Evolutionary conservation across 2,888 invertebrate genomes (phyloP), one percentile per base, ranked within the genome.

Genomic region (Phalangium opilio): DNA sequence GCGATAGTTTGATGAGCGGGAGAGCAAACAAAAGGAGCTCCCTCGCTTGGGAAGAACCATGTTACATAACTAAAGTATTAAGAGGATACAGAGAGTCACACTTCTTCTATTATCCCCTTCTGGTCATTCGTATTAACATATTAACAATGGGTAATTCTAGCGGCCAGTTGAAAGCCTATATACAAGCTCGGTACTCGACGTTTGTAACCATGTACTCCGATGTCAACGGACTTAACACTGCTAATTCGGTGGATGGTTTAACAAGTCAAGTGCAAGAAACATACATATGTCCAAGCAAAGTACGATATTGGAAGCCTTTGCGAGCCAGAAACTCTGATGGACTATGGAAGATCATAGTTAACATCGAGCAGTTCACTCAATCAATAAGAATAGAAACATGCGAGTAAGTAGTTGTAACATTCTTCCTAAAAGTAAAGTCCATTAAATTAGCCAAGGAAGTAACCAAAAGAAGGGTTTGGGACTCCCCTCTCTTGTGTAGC

Each of bases 311-410:
- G 43, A 53, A 49, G 46, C 58, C 57, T 18, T 50, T 49, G 18
- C 51, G 59, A n/a, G 58, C 58, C 32, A 50, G 49, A 43, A 59
- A 59, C 45, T 53, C 53, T 14, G 54, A 57, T 35, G 59, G 59
- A 33, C 52, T 57, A 47, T 59, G 59, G 59, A 50, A 56, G 19
- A 57, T 59, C 14, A 56, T 59, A 34, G 56, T 59, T 33, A 59
- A 57, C 50, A 51, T 57, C 36, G 58, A 53, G 32, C 52, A 55
- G 52, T 58, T 57, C 53, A 58, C 57, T 11, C 59, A 59, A 52
- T 58, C 59, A 8, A 35, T 49, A 19, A 44, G 59, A n/a, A 41
- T 58, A 35, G 58, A 59, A 50, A 50, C 52, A 7, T 59, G 59
- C 46, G 42, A 55, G 43, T 53, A 42, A 42, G 42, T 42, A 42